These are phyloP conservation scores for Lepetodrilus schrolli DNA, from an alignment of 2,888 invertebrate genomes.

Conservation along the genomic window DNA sequence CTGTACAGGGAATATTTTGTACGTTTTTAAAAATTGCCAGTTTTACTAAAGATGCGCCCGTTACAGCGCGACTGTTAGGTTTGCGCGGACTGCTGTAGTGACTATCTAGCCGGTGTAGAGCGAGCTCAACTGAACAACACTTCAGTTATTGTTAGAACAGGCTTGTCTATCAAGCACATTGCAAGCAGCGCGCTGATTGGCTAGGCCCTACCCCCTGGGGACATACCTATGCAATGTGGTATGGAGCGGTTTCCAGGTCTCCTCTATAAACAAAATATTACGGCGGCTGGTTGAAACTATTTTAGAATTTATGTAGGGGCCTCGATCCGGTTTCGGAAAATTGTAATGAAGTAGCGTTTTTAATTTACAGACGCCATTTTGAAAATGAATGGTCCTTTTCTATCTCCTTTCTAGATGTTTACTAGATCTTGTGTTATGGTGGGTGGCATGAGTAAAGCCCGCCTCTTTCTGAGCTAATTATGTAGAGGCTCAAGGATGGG, in stretches of 20 bases:
- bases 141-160: conserved; percentile 56
- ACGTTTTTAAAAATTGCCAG: conserved; percentile 4
- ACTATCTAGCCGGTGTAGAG: conserved; percentile 22
- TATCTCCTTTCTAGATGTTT: conserved; percentile 14
- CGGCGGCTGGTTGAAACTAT: conserved; percentile 9
- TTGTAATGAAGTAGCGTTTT: conserved; percentile 14
- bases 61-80: not conserved
- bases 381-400: not conserved
- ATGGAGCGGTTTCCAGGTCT: conserved; percentile 49
- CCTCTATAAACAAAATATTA: conserved; percentile 51
- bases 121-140: conserved; percentile 46
- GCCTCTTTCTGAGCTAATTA: conserved; percentile 28
- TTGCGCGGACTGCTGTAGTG: not conserved
- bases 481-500: conserved; percentile 26
- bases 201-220: conserved; percentile 47
- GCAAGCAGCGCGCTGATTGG: conserved; percentile 46
- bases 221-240: conserved; percentile 46
- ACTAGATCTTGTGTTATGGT: conserved; percentile 10
- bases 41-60: conserved; percentile 1
- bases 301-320: conserved; percentile 3
- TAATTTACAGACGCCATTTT: conserved; percentile 1
- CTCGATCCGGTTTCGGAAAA: conserved; percentile 9
- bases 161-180: conserved; percentile 48
- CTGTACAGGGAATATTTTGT: too few relatives aligned
- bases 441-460: conserved; percentile 13